These are phyloP conservation scores for Ameiurus melas DNA, from an alignment of 2,113 vertebrate species.

Conservation along the genomic window DNA sequence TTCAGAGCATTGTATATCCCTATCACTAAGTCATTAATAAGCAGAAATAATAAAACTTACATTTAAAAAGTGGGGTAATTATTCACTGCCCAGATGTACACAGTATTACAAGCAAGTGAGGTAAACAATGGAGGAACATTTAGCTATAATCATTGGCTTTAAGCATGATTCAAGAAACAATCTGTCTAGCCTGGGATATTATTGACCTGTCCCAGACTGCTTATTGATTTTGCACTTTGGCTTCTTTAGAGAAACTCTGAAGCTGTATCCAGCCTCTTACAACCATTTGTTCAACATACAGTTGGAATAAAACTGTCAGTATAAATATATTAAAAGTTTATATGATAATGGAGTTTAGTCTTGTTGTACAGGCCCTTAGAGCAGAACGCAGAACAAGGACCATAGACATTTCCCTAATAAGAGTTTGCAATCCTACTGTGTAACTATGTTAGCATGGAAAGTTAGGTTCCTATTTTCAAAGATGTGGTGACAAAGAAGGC, in stretches of 20 bases:
- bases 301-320: background rate
- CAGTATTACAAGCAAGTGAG: background rate
- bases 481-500: background rate
- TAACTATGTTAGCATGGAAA: background rate
- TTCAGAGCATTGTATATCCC: too few species aligned
- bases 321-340: background rate
- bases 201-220: conserved; percentile 5
- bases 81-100: background rate
- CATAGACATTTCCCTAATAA: background rate
- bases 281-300: background rate
- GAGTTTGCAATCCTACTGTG: background rate
- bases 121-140: background rate
- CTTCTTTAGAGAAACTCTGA: background rate
- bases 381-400: background rate
- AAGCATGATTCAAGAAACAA: background rate
- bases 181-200: background rate
- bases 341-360: background rate
- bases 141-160: background rate
- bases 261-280: background rate
- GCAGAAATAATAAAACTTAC: background rate
- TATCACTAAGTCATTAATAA: background rate
- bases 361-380: too few species aligned
- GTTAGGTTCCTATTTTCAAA: background rate
- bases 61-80: background rate
- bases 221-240: conserved; percentile 5